A percentile compares a stretch with the other conserved stretches of the same genome.
These are phyloP conservation scores for Piprites chloris DNA, from an alignment of 2,113 vertebrate genomes.

Conservation along the genomic window DNA sequence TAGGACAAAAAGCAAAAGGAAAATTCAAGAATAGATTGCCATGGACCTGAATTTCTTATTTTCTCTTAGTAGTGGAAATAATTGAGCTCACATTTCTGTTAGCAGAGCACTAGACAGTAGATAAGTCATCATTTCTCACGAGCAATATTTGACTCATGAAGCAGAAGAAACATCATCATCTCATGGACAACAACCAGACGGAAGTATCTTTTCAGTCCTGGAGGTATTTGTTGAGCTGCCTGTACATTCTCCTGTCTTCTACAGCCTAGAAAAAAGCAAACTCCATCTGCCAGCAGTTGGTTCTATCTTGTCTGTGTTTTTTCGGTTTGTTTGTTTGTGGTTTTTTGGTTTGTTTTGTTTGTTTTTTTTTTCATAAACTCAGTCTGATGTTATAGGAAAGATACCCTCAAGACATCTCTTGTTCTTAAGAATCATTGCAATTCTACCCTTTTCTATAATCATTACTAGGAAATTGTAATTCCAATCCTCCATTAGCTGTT, in stretches of 20 bases:
- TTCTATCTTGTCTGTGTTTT: not conserved
- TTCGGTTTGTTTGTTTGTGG: not conserved
- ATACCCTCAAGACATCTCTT: not conserved
- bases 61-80: not conserved
- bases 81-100: not conserved
- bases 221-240: not conserved
- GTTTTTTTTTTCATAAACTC: not conserved
- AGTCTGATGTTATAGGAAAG: not conserved
- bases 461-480: not conserved
- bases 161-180: not conserved
- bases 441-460: not conserved
- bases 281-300: not conserved
- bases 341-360: not conserved
- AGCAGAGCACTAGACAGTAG: not conserved
- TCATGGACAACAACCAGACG: not conserved
- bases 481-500: not conserved
- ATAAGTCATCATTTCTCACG: not conserved
- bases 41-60: not conserved
- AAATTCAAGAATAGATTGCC: not conserved
- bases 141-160: not conserved
- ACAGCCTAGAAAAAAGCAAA: not conserved
- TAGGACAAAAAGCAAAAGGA: not conserved
- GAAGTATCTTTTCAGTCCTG: not conserved
- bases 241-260: not conserved
- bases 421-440: not conserved